These are phyloP conservation scores for Thunnus albacares DNA, from an alignment of 2,797 vertebrate genomes.

Conservation along the genomic window DNA sequence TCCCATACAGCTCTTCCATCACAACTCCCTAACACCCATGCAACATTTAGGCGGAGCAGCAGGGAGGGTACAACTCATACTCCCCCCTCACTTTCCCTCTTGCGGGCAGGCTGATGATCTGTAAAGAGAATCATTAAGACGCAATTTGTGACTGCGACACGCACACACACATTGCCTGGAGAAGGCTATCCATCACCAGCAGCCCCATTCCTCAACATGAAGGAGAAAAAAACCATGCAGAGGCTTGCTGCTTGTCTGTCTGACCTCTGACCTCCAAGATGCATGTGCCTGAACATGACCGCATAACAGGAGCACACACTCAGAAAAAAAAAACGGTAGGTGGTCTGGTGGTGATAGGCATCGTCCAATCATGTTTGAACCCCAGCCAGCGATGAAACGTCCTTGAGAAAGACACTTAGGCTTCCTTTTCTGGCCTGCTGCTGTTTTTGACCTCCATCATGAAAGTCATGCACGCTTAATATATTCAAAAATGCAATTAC, in stretches of 20 bases:
- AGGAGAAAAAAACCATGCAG: conserved; percentile 8
- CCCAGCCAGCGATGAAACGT: conserved; percentile 22
- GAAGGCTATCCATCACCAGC: conserved; percentile 70
- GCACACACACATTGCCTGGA: conserved; percentile 35
- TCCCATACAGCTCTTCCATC: conserved; percentile 64
- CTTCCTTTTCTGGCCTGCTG: conserved; percentile 34
- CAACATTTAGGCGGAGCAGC: conserved; percentile 40
- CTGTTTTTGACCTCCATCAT: conserved; percentile 50
- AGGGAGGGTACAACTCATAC: background rate
- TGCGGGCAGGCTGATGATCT: conserved; percentile 66
- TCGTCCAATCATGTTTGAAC: conserved; percentile 34
- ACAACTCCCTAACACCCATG: conserved; percentile 33
- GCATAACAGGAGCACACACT: background rate
- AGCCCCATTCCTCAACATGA: conserved; percentile 37
- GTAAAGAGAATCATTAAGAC: conserved; percentile 79
- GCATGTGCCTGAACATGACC: conserved; percentile 14
- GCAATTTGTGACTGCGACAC: conserved; percentile 65
- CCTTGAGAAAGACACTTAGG: conserved; percentile 40
- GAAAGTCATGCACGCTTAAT: conserved; percentile 55
- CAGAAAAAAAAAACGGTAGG: background rate
- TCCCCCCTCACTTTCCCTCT: conserved; percentile 17
- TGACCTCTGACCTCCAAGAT: conserved; percentile 60
- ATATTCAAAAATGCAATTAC: conserved; percentile 56
- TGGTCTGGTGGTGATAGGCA: conserved; percentile 1
- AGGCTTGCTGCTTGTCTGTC: conserved; percentile 35